These are phyloP conservation scores for Spea bombifrons DNA, from an alignment of 2,113 vertebrate species.

Conservation along the genomic window DNA sequence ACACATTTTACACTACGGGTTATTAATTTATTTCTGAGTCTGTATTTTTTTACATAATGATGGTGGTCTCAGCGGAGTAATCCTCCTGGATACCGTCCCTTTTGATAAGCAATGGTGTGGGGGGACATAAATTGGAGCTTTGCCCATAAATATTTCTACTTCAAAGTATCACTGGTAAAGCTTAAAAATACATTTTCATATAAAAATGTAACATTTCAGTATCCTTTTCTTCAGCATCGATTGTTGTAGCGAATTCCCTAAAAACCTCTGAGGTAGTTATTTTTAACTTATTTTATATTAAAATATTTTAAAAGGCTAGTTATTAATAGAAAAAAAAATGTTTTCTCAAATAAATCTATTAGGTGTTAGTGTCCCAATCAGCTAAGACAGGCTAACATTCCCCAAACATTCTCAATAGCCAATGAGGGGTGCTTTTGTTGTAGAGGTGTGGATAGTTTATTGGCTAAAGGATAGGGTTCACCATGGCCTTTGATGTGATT, in stretches of 20 bases:
- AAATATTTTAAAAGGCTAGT: no score
- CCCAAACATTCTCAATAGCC: no score
- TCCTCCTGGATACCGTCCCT: not conserved
- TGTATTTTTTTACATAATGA: conserved; percentile 10
- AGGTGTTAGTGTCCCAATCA: no score
- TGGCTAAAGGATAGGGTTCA: no score
- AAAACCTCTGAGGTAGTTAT: no score
- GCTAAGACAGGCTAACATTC: no score
- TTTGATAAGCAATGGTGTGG: conserved; percentile 42
- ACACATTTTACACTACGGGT: not conserved
- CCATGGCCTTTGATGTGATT: no score
- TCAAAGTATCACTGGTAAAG: conserved; percentile 34
- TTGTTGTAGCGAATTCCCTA: not conserved
- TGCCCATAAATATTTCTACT: conserved; percentile 34
- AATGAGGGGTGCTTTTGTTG: no score
- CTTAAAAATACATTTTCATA: conserved; percentile 15
- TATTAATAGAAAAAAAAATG: not conserved
- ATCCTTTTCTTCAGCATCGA: not conserved
- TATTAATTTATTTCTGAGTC: conserved; percentile 28
- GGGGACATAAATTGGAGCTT: conserved; percentile 16
- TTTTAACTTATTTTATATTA: no score
- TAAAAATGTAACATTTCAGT: conserved; percentile 19
- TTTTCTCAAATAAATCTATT: not conserved
- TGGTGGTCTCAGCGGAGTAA: conserved; percentile 1
- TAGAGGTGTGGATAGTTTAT: no score